Conservation (phyloP, 2,888 invertebrate genomes). For the Lepidonotus clava region DNA sequence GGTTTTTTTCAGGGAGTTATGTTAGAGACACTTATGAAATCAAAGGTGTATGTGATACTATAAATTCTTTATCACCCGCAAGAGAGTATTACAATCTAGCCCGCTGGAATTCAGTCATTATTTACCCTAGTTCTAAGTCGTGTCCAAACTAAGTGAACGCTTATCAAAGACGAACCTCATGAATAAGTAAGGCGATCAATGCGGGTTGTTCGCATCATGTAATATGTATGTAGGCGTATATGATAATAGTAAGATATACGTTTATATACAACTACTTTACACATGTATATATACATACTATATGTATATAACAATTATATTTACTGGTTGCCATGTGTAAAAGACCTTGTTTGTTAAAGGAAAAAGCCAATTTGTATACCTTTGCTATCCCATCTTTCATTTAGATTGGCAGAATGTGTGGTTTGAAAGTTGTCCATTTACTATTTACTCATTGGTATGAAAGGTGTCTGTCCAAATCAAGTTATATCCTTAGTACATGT, state of each 20-base stretch:
- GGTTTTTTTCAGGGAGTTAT: not conserved
- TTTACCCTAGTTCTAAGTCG: not conserved
- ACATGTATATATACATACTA: conserved; percentile 21
- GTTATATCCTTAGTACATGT: conserved; percentile 1
- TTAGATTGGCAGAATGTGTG: not conserved
- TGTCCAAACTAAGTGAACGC: conserved; percentile 6
- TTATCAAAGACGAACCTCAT: not conserved
- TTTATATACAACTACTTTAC: conserved; percentile 45
- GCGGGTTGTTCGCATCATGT: not conserved
- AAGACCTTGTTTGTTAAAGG: too few relatives aligned
- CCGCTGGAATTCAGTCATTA: not conserved
- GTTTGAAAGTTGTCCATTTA: conserved; percentile 38
- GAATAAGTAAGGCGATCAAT: not conserved
- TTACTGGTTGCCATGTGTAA: conserved; percentile 33
- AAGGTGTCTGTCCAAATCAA: conserved; percentile 18
- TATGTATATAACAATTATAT: conserved; percentile 47
- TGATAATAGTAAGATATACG: conserved; percentile 36
- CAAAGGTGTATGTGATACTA: not conserved
- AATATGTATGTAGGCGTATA: conserved; percentile 43
- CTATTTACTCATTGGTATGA: conserved; percentile 43
- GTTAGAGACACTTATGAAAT: too few relatives aligned
- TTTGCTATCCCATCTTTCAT: conserved; percentile 28
- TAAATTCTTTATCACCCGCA: not conserved
- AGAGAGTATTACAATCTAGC: conserved; percentile 9
- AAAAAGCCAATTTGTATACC: conserved; percentile 38